Base-by-base conservation (phyloP, 2,113 vertebrate species). In the Pontoporia blainvillei region DNA sequence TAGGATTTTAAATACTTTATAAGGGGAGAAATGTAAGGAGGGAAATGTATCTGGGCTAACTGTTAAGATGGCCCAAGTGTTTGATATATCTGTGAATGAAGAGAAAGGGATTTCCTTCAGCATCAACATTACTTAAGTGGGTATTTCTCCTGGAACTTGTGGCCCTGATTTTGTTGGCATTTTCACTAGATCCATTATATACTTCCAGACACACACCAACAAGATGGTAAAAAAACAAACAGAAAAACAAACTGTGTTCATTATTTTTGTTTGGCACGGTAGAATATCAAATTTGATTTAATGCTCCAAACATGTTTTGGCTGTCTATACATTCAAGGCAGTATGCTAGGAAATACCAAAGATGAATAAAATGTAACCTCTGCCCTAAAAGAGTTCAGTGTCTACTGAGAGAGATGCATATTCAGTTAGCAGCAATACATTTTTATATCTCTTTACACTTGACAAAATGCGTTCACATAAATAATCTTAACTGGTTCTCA, bases 211-310 rank as follows among this genome's bases (percentile, higher is more conserved):
- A 88, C 6, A 69, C 12, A 49, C 41, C 41, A 66, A 78, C n/a
- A 90, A 86, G 36, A 76, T 73, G 4, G 34, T 36, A 12, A n/a
- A 83, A 81, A 79, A 81, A 78, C 44, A 52, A 76, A 52, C 21
- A 20, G 52, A 78, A 78, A 34, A 31, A 46, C 0, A 29, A 75
- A 36, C 3, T 61, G 20, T 75, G 8, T 52, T 91, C 79, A 61
- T 49, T 84, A 36, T 69, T 95, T 91, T 96, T 29, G 3, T 85
- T 91, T 94, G 29, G 12, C 18, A 64, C 66, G 39, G 29, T 29
- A 86, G 52, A 89, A 88, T 95, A 89, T 89, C 62, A 93, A 73
- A 91, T 86, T 86, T 91, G 67, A 52, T 79, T 86, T 34, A 49
- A 21, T 67, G 73, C 31, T 91, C 14, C 11, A 93, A 91, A 89